These are phyloP conservation scores for Periophthalmus magnuspinnatus DNA, from an alignment of 2,797 vertebrate genomes.

Conservation along the genomic window DNA sequence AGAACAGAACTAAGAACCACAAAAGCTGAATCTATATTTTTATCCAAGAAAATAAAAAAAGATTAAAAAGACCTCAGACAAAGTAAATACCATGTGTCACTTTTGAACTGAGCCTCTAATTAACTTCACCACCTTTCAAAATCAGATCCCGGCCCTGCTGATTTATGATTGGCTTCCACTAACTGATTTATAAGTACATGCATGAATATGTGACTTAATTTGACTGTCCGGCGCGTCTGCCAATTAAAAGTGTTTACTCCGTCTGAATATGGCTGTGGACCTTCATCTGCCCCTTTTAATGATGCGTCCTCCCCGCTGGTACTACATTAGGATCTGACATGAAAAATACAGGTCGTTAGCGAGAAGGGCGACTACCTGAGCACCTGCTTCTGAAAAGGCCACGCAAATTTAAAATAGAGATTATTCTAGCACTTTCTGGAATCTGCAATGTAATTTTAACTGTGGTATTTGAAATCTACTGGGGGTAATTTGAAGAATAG, in stretches of 20 bases:
- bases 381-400: slow-evolving; percentile 26
- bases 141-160: slow-evolving; percentile 41
- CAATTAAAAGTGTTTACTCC: slow-evolving; percentile 74
- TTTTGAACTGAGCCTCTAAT: not conserved
- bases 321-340: slow-evolving; percentile 51
- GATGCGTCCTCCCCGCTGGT: slow-evolving; percentile 40
- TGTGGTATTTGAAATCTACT: not conserved
- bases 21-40: no score
- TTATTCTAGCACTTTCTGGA: not conserved
- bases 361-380: slow-evolving; percentile 42
- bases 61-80: not conserved
- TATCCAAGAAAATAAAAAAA: no score
- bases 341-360: slow-evolving; percentile 65
- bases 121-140: not conserved
- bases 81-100: not conserved
- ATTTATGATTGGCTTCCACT: slow-evolving; percentile 49
- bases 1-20: no score
- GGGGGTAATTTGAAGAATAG: not conserved
- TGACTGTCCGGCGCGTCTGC: slow-evolving; percentile 31
- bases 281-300: slow-evolving; percentile 64
- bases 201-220: slow-evolving; percentile 48
- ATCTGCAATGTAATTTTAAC: not conserved
- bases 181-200: slow-evolving; percentile 20
- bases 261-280: slow-evolving; percentile 56
- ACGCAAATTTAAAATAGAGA: slow-evolving; percentile 1